These are phyloP conservation scores for Pachypsylla venusta DNA, from an alignment of 1,140 invertebrate genomes.

Conservation along the genomic window DNA sequence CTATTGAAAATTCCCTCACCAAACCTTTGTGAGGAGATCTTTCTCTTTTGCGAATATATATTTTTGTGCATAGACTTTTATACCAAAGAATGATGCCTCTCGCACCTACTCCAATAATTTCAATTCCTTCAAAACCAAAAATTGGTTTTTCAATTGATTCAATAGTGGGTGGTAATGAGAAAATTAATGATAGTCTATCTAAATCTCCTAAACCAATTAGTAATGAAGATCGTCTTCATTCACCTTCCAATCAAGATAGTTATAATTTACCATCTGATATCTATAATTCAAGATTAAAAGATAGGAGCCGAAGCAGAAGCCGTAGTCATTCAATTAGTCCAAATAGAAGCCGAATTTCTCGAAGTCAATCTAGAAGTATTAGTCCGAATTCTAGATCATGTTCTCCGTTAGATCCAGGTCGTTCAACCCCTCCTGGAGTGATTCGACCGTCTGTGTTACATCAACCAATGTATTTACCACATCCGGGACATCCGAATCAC, in stretches of 20 bases:
- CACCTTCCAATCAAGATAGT: not conserved
- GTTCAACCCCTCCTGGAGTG: constrained; percentile 25
- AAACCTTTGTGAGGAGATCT: too few relatives aligned
- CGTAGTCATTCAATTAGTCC: not conserved
- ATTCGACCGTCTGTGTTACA: constrained; percentile 9
- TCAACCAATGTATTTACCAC: constrained; percentile 15
- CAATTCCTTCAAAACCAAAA: constrained; percentile 74
- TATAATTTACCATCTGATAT: not conserved
- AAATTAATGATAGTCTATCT: constrained; percentile 18
- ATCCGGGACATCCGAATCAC: constrained; percentile 19
- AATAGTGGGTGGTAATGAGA: constrained; percentile 53
- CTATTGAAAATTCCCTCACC: too few relatives aligned
- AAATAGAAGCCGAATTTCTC: not conserved
- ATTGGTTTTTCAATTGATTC: constrained; percentile 90
- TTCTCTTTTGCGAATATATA: too few relatives aligned
- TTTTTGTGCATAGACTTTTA: too few relatives aligned
- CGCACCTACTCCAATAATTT: constrained; percentile 69
- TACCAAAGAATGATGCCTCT: constrained; percentile 67
- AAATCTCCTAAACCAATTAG: constrained; percentile 29
- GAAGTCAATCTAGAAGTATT: constrained; percentile 32
- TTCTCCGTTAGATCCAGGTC: constrained; percentile 27
- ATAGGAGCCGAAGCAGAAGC: not conserved
- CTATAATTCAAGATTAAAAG: not conserved
- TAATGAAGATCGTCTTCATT: constrained; percentile 20
- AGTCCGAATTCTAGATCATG: constrained; percentile 35